phyloP scores from a whole-genome alignment of 1,140 invertebrate genomes.

The Tetragonula clypearis region DNA sequence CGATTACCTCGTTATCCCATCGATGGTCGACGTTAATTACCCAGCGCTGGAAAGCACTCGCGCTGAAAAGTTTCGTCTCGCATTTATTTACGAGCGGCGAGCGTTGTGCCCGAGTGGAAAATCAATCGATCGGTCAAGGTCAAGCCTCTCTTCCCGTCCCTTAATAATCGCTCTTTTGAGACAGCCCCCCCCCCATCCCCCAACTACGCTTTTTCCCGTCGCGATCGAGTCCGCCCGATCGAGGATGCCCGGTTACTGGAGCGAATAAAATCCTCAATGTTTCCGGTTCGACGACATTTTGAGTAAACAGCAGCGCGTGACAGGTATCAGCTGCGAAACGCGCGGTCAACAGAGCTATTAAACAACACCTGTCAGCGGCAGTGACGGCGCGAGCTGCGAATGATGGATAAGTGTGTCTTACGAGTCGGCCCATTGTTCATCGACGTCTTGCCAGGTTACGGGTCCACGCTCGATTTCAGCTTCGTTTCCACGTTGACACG shows the following conservation, averaged over 20 bases:
- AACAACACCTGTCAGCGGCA: conserved; percentile 60
- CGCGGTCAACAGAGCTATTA: conserved; percentile 57
- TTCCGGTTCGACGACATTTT: conserved; percentile 41
- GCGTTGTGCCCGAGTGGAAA: not conserved
- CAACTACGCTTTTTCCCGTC: no score
- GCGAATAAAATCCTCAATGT: conserved; percentile 8
- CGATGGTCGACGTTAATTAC: conserved; percentile 26
- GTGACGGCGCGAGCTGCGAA: conserved; percentile 32
- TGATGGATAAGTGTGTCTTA: conserved; percentile 68
- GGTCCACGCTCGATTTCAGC: not conserved
- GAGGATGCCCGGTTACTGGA: not conserved
- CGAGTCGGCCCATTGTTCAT: conserved; percentile 56
- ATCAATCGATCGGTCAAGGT: conserved; percentile 3
- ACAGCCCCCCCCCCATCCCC: not conserved
- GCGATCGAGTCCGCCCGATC: no score
- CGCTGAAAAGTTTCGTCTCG: conserved; percentile 12
- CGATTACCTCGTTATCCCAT: conserved; percentile 30
- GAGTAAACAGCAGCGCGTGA: conserved; percentile 54
- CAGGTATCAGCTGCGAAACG: conserved; percentile 50
- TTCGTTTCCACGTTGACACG: not conserved
- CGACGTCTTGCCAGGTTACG: conserved; percentile 34
- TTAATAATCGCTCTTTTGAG: not conserved
- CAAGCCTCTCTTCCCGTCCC: no score
- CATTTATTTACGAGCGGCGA: conserved; percentile 18
- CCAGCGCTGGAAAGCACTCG: not conserved